A percentile compares a stretch with the other conserved stretches of the same genome.
These are phyloP conservation scores for Pycnonotus jocosus DNA, from an alignment of 2,113 vertebrate species.

Conservation along the genomic window DNA sequence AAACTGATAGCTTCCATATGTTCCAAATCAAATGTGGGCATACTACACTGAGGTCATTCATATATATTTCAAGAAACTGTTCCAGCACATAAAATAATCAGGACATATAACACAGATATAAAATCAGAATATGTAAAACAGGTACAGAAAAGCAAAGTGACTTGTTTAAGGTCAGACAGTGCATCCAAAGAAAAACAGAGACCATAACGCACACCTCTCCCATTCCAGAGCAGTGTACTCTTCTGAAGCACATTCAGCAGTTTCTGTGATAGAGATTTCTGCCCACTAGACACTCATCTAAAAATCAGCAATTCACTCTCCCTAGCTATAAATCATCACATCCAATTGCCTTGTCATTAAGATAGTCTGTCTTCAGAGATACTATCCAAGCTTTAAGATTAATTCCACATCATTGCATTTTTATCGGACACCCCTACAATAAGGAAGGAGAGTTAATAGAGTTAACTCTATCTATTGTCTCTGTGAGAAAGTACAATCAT, in stretches of 20 bases:
- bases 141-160: neutral
- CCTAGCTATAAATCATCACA: neutral
- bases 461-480: neutral
- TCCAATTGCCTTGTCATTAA: neutral
- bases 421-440: neutral
- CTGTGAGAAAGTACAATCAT: neutral
- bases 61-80: neutral
- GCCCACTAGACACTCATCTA: neutral
- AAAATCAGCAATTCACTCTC: neutral
- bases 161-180: neutral
- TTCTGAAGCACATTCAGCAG: neutral
- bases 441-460: neutral
- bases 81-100: neutral
- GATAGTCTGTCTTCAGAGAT: neutral
- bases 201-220: neutral
- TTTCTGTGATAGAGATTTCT: neutral
- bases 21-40: neutral
- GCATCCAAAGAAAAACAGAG: neutral
- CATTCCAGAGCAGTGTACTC: neutral
- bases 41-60: neutral
- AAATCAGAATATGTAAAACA: neutral
- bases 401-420: neutral
- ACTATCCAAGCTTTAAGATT: constrained; percentile 1
- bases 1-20: neutral
- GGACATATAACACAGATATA: neutral